Conservation (phyloP, 2,888 invertebrate species). For the Dugesia japonica region DNA sequence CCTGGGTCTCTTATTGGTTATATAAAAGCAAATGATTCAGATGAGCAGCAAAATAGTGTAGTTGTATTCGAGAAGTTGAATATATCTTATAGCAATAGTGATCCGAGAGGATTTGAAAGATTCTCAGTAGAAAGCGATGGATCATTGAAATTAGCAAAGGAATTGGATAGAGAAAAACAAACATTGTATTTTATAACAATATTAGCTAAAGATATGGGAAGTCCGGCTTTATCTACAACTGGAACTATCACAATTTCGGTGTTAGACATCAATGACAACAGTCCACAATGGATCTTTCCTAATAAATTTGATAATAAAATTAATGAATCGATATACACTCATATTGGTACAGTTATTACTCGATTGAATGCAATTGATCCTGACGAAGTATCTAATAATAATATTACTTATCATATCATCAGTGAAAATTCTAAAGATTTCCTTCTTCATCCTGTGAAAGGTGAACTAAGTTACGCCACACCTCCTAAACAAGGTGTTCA, state of each 20-base stretch:
- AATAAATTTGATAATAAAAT: background rate
- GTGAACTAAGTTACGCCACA: background rate
- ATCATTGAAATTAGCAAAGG: background rate
- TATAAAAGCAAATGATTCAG: slow-evolving; percentile 2
- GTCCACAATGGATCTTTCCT: slow-evolving; percentile 1
- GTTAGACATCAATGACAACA: background rate
- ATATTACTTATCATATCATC: slow-evolving; percentile 10
- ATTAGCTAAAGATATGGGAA: background rate
- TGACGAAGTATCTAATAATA: background rate
- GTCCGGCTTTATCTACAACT: background rate
- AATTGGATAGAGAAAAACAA: background rate
- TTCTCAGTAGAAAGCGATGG: background rate
- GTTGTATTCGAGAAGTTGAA: background rate
- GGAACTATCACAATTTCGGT: background rate
- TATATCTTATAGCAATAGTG: background rate
- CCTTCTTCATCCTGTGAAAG: background rate
- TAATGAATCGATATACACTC: background rate
- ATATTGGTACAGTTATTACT: background rate
- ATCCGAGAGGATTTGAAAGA: background rate
- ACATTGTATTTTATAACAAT: background rate
- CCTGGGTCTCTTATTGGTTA: background rate
- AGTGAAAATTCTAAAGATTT: background rate
- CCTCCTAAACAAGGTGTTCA: background rate
- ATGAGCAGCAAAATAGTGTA: background rate
- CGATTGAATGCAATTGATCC: background rate